Evolutionary conservation across 2,797 vertebrate genomes (phyloP), one percentile per base, ranked within the genome.

Genomic region (Sciurus vulgaris): DNA sequence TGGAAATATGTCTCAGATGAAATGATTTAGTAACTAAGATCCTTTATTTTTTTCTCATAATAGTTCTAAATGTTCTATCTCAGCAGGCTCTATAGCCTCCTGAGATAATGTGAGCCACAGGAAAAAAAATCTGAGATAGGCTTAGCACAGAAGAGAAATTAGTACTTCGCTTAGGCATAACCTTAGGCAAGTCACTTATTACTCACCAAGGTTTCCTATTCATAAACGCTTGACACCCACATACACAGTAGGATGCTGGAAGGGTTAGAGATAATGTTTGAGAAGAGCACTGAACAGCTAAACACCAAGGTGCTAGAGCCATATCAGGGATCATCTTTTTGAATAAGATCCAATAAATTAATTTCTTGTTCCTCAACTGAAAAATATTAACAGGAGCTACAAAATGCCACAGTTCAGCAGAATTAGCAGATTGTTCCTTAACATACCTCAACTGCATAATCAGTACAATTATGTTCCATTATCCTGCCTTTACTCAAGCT

Each of bases 401-500:
- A 93, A 97, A 96, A 89, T 92, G 38, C 77, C 54, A 91, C 38
- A 47, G 61, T 86, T 96, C 70, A 91, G 87, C 65, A 89, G 87
- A 96, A 96, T 97, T 94, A 97, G 74, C 65, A 94, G 86, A 87
- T n/a, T 89, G 63, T 81, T 97, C 78, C 85, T 96, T 95, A 95
- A 92, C 93, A 92, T 89, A 88, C 95, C 95, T 97, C 96, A 96
- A 78, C 84, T 86, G 78, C 69, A 77, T 94, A 97, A 97, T 97
- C 82, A 81, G 87, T 79, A 92, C 74, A 96, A 97, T 97, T 95
- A 94, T 9, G 28, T 47, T 81, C 87, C 91, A 94, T 97, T 97
- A 97, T 94, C 89, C 78, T 92, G 92, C 87, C 70, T 94, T 96
- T 93, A 94, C 92, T 91, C 92, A 88, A 94, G 89, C 93, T 96